Evolutionary conservation across 2,888 invertebrate species (phyloP).

Genomic region (Drosophila affinis): DNA sequence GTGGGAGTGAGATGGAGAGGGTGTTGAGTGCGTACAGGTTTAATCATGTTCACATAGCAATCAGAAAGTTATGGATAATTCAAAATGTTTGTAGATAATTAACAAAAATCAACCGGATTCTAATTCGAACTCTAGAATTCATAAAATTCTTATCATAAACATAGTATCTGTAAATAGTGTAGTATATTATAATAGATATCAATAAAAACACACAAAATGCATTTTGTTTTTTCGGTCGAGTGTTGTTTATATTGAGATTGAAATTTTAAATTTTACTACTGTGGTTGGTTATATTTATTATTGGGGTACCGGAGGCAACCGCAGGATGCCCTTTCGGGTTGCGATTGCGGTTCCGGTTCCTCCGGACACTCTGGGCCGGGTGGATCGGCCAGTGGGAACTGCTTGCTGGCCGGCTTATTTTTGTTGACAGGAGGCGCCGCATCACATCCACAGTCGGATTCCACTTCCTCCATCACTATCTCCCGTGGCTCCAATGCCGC

Average conservation of each 20-base stretch:
- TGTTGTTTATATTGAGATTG: background rate
- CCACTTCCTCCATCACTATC: too few species aligned
- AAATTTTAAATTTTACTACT: background rate
- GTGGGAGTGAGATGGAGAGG: too few species aligned
- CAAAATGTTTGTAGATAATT: too few species aligned
- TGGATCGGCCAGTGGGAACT: conserved; percentile 28
- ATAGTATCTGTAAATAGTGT: too few species aligned
- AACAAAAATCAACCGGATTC: too few species aligned
- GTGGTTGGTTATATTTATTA: background rate
- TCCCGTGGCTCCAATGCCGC: background rate
- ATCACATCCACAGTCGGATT: background rate
- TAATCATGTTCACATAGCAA: too few species aligned
- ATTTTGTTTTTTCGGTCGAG: background rate
- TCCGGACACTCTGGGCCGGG: background rate
- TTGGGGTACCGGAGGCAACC: background rate
- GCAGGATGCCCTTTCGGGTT: conserved; percentile 6
- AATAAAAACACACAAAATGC: background rate
- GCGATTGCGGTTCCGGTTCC: background rate
- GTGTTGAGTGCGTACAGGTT: too few species aligned
- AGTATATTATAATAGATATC: too few species aligned
- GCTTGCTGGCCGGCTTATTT: background rate
- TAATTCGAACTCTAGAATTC: too few species aligned
- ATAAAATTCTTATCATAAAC: too few species aligned
- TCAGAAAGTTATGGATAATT: too few species aligned
- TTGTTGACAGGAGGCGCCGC: background rate